Base-by-base conservation (phyloP, 2,797 vertebrate species). In the Arctocebus calabarensis region DNA sequence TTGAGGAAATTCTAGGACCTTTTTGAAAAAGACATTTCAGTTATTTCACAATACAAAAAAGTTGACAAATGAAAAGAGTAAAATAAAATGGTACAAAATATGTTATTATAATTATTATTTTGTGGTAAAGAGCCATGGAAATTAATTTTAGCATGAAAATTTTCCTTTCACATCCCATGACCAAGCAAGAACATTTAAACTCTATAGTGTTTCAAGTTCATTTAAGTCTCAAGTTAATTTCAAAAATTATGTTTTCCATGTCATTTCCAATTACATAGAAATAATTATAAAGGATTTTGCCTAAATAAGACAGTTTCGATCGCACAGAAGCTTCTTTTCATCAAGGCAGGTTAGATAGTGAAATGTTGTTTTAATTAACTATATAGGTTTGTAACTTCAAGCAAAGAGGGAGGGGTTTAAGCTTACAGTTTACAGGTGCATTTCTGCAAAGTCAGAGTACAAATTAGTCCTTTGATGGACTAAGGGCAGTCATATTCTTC, bases 201-300 rank as follows among this genome's bases (percentile, higher is more conserved):
- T 79, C 23, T 71, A 4, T 59, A 66, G 10, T 14, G 40, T 77
- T 95, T 88, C 37, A 66, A 83, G 66, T 85, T 81, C 64, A 68
- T 48, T 57, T 62, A n/a, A 52, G 12, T 86, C 70, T 62, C 48
- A 84, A 62, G 25, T 55, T 87, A 87, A 90, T 92, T 92, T 91
- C 43, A 84, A 94, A 92, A 87, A 43, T 48, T 88, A 27, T 88
- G 87, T 75, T 91, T 75, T 17, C 87, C 88, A 16, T 82, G 52
- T 70, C 73, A 95, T 88, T 95, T 91, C 22, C 16, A 83, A 90
- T 95, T 94, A 82, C 61, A 29, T n/a, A 90, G 43, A 95, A 93
- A 90, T 87, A 90, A 94, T 74, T 82, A 43, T 75, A 87, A 95
- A 94, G 48, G 22, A 22, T 75, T 77, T 66, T 66, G 10, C 70